Base-by-base conservation (phyloP, 2,888 invertebrate genomes). In the Mesochorus sp. region DNA sequence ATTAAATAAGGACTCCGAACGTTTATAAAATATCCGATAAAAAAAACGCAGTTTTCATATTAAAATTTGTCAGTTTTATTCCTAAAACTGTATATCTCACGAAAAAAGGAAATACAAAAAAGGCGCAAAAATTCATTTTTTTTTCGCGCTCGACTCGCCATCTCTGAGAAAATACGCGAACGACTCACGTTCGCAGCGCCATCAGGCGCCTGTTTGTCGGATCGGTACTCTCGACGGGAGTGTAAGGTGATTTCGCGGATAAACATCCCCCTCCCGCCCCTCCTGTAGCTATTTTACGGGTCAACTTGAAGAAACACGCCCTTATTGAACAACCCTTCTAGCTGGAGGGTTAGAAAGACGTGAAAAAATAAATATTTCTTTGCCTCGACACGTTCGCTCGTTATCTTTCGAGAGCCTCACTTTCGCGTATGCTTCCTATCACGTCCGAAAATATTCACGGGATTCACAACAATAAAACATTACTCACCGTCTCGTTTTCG, bases 401-500 rank as follows among this genome's bases (percentile, higher is more conserved):
- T 70, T 49, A 8, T 53, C 42, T 6, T 53, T 42, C 19, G 17
- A 21, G 28, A 42, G 0, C 42, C 12, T 55, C 12, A n/a, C 42
- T 31, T 4, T 26, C 28, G 64, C 31, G 26, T 2, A 24, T 12
- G 67, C 26, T 24, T 26, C 61, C 64, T 61, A 19, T 37, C 21
- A 53, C 28, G 14, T n/a, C 10, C 73, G 31, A 21, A 4, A 19
- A 21, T 14, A 44, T 71, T 80, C n/a, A n/a, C n/a, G n/a, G n/a
- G n/a, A n/a, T 75, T 47, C 44, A 42, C 39, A 64, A 57, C 47
- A 64, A 55, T 75, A 66, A 59, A 59, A 26, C 28, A 39, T 24
- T 47, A 84, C 89, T 89, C 81, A 89, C 89, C 89, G 84, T 87
- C 61, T 89, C 89, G 77, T 89, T 89, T 82, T 89, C 89, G 39